phyloP scores from a whole-genome alignment of 2,888 invertebrate genomes.

The Panzeria rudis region DNA sequence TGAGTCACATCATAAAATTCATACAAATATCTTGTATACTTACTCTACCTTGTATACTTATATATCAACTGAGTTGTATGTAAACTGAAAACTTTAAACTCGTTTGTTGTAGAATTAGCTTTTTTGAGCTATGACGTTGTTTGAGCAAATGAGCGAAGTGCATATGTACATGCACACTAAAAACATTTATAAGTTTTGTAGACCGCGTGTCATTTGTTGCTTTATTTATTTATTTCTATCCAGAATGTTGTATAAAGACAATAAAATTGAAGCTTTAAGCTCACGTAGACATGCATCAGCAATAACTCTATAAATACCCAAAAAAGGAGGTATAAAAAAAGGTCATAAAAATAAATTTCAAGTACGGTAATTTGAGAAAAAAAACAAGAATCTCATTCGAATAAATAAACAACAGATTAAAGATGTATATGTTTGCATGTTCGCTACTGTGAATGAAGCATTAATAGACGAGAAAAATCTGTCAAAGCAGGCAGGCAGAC shows the following conservation, averaged over 20 bases:
- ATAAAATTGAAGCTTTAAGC: background rate
- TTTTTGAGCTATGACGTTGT: too few relatives aligned
- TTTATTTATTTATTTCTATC: background rate
- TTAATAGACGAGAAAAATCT: constrained; percentile 26
- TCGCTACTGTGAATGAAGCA: background rate
- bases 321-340: background rate
- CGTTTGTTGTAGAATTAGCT: too few relatives aligned
- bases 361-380: constrained; percentile 54
- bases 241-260: background rate
- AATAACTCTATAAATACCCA: constrained; percentile 13
- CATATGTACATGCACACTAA: background rate
- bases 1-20: too few relatives aligned
- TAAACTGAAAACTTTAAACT: too few relatives aligned
- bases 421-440: background rate
- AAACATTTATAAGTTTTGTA: background rate
- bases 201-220: background rate
- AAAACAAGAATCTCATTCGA: constrained; percentile 38
- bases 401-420: constrained; percentile 39
- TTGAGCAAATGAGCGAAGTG: background rate
- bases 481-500: background rate
- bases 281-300: background rate
- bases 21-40: too few relatives aligned
- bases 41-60: too few relatives aligned
- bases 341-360: constrained; percentile 55
- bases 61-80: too few relatives aligned